Evolutionary conservation across 2,113 vertebrate genomes (phyloP).

Genomic region (Tetrax tetrax): DNA sequence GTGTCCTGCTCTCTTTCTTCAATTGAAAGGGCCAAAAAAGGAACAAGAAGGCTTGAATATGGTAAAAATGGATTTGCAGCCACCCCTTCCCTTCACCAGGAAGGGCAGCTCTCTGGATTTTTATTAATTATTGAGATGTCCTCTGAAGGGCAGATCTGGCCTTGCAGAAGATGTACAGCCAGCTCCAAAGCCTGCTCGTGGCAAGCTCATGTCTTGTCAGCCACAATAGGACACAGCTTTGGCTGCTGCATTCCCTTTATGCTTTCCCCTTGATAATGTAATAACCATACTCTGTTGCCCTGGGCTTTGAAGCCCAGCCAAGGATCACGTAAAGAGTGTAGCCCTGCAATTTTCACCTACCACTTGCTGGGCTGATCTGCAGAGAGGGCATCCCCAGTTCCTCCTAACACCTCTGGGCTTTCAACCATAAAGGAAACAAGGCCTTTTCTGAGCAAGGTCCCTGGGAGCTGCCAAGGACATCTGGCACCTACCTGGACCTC

Average conservation of each 20-base stretch:
- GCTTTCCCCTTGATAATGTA: neutral
- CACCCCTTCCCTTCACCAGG: neutral
- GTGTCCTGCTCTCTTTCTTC: conserved; percentile 59
- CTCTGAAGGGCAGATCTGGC: neutral
- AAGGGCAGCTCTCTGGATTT: neutral
- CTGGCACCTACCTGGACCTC: conserved; percentile 50
- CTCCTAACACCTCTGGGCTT: neutral
- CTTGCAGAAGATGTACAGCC: neutral
- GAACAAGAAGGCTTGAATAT: neutral
- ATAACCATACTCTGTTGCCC: neutral
- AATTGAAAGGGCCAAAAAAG: conserved; percentile 26
- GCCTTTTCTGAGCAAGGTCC: neutral
- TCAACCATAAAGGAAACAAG: neutral
- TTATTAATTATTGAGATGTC: neutral
- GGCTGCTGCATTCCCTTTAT: neutral
- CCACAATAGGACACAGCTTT: fast-evolving
- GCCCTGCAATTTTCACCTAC: neutral
- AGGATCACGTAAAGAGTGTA: neutral
- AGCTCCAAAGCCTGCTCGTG: neutral
- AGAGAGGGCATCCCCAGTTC: neutral
- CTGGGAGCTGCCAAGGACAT: neutral
- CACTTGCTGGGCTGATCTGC: neutral
- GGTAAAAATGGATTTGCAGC: neutral
- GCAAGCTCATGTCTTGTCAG: neutral
- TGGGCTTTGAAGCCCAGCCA: neutral